Evolutionary conservation across 2,113 vertebrate genomes (phyloP), one percentile per base, ranked within the genome.

Genomic region (Columba janthina): DNA sequence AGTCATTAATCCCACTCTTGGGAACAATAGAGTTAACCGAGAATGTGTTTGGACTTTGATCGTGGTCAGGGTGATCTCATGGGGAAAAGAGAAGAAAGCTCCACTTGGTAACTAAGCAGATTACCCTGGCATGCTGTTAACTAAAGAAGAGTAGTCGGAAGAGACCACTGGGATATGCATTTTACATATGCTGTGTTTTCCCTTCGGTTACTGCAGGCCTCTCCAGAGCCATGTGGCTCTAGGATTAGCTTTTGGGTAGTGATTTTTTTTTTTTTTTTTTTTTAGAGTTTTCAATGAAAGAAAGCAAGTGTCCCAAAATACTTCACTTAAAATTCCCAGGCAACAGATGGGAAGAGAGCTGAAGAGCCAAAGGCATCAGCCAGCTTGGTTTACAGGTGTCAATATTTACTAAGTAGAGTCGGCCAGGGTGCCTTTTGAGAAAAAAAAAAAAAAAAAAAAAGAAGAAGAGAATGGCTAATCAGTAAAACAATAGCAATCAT

Each of bases 1-100:
- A 99, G 98, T 99, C 98, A 99, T 99, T 99, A 99, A 98, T 99
- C 99, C 98, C 98, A 98, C 98, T 98, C 98, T 98, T 98, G 98
- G 98, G 98, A 98, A 98, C 98, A 98, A 98, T 98, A 98, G 98
- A 96, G 95, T 98, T 98, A 98, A 97, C 96, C 11, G 96, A 98
- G 98, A 98, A 98, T 98, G 97, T 98, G 98, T 98, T 98, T 98
- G 98, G 98, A 98, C 98, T 98, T 98, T 98, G 98, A 98, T 98
- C 97, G 93, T 98, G 98, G 98, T 98, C 98, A 98, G 98, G 97
- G 96, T 97, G 98, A 98, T 98, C 98, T 98, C 98, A 98, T 97
- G 97, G 97, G 98, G 98, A 95, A 98, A 97, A 97, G 93, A 95
- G 96, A 97, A 97, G 97, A 98, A 98, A 98, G 93, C 97, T 95